These are phyloP conservation scores for Mimachlamys varia DNA, from an alignment of 2,888 invertebrate species.

Conservation along the genomic window DNA sequence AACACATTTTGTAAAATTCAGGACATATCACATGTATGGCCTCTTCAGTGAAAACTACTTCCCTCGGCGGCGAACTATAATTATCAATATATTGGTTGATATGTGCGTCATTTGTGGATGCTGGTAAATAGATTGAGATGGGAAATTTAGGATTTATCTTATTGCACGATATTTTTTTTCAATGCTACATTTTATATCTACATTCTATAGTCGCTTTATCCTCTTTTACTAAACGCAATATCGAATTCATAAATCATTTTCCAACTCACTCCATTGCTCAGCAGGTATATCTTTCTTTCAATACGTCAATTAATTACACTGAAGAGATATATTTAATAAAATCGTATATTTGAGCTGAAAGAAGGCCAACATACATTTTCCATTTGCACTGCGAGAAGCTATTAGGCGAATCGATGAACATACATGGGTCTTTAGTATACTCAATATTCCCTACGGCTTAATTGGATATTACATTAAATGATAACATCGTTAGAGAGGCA, in stretches of 20 bases:
- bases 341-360: background rate
- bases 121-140: too few species aligned
- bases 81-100: too few species aligned
- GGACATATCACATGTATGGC: too few species aligned
- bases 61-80: too few species aligned
- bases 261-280: background rate
- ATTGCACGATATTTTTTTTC: too few species aligned
- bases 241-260: background rate
- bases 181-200: too few species aligned
- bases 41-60: too few species aligned
- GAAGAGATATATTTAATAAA: background rate
- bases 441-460: background rate
- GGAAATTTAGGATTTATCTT: too few species aligned
- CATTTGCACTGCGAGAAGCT: background rate
- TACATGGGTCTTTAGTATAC: conserved; percentile 3
- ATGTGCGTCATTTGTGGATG: too few species aligned
- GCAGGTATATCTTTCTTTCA: background rate
- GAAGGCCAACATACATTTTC: background rate
- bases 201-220: background rate
- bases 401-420: background rate
- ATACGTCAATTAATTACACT: background rate
- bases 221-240: background rate
- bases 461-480: background rate
- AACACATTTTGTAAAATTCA: too few species aligned
- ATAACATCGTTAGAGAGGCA: background rate